These are phyloP conservation scores for Mesoclemmys tuberculata DNA, from an alignment of 2,113 vertebrate species.

Conservation along the genomic window DNA sequence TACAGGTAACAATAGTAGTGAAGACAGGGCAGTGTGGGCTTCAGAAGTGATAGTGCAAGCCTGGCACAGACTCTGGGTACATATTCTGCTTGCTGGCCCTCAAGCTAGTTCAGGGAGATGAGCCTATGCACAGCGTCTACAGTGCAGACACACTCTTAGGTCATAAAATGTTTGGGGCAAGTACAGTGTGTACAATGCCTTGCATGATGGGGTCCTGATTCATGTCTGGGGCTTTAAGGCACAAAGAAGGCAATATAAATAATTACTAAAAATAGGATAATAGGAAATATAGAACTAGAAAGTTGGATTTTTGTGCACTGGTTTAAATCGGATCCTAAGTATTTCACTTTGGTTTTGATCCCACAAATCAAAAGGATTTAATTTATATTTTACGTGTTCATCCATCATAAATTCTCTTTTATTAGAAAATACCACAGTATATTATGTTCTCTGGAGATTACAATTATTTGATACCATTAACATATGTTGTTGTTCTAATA, in stretches of 20 bases:
- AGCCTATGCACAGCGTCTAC: background rate
- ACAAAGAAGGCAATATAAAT: background rate
- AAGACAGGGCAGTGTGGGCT: background rate
- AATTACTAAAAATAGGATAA: background rate
- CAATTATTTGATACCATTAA: conserved; percentile 16
- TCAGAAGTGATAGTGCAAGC: background rate
- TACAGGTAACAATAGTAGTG: background rate
- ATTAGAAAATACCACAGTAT: background rate
- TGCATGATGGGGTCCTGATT: background rate
- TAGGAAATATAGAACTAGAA: background rate
- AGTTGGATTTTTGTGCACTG: background rate
- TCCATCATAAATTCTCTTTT: background rate
- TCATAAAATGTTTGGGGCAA: background rate
- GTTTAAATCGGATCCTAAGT: background rate
- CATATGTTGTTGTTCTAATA: background rate
- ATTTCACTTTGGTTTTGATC: background rate
- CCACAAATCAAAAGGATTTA: conserved; percentile 10
- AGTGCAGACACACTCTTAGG: background rate
- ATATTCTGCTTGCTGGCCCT: background rate
- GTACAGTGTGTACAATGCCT: background rate
- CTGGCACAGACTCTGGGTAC: background rate
- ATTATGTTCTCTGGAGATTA: background rate
- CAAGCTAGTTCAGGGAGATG: background rate
- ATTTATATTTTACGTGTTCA: background rate
- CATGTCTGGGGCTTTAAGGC: background rate